A percentile compares a stretch with the other conserved stretches of the same genome.
phyloP scores from a whole-genome alignment of 2,113 vertebrate genomes.

The Chaetura pelagica region DNA sequence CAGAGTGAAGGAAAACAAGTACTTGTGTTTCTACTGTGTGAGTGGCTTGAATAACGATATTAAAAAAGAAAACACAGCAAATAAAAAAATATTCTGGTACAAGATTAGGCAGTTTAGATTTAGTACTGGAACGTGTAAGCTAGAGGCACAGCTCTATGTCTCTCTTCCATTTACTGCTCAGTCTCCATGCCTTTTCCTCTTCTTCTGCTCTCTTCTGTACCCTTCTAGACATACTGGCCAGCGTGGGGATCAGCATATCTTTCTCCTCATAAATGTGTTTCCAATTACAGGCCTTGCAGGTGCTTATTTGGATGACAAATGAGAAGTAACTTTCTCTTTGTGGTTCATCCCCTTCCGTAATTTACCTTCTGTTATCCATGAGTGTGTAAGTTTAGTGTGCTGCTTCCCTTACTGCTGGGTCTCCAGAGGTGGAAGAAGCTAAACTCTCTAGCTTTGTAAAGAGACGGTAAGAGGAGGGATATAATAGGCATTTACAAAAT shows the following conservation, averaged over 20 bases:
- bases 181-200: neutral
- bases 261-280: neutral
- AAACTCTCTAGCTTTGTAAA: neutral
- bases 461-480: neutral
- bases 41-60: neutral
- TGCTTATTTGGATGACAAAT: neutral
- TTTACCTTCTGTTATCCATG: neutral
- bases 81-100: neutral
- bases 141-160: neutral
- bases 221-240: neutral
- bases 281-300: neutral
- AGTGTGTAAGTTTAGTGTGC: neutral
- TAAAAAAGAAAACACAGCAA: neutral
- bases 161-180: neutral
- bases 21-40: neutral
- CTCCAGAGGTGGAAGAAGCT: neutral
- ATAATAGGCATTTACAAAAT: neutral
- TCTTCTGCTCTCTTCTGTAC: neutral
- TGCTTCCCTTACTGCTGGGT: neutral
- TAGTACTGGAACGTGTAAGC: neutral
- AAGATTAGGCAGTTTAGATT: neutral
- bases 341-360: neutral
- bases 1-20: slow-evolving; percentile 19
- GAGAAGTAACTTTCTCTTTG: neutral
- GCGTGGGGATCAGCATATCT: neutral